Conservation (phyloP, 2,113 vertebrate species). For the Tenrec ecaudatus region DNA sequence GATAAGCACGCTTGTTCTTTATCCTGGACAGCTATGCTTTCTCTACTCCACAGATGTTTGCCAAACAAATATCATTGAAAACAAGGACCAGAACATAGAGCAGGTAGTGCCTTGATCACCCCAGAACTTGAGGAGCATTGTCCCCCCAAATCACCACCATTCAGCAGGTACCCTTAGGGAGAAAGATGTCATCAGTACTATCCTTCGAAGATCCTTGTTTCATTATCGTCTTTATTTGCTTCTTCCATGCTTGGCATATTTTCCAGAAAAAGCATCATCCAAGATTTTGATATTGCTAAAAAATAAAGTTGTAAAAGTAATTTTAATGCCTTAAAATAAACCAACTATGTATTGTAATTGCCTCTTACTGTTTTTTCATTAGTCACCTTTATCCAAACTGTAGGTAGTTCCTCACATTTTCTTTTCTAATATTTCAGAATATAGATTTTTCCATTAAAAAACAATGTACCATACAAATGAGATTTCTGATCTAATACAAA, state of each 20-base stretch:
- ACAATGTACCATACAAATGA: neutral
- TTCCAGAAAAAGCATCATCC: neutral
- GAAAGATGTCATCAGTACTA: neutral
- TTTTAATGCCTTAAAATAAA: conserved; percentile 29
- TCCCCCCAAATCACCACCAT: conserved; percentile 8
- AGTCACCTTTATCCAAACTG: neutral
- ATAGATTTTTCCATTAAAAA: neutral
- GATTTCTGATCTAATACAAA: neutral
- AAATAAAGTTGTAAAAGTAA: conserved; percentile 29
- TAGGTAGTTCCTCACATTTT: conserved; percentile 10
- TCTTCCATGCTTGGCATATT: too few relatives aligned
- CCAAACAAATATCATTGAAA: conserved; percentile 8
- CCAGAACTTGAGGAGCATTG: neutral
- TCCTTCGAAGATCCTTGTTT: neutral
- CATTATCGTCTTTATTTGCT: neutral
- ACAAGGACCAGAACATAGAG: neutral
- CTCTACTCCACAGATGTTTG: neutral
- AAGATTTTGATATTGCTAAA: conserved; percentile 24
- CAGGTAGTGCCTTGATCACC: neutral
- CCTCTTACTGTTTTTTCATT: conserved; percentile 1
- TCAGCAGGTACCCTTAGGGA: neutral
- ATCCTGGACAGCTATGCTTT: neutral
- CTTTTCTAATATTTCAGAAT: neutral
- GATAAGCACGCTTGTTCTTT: neutral
- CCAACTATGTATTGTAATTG: neutral